These are phyloP conservation scores for Silurus aristotelis DNA, from an alignment of 2,797 vertebrate species.

Conservation along the genomic window DNA sequence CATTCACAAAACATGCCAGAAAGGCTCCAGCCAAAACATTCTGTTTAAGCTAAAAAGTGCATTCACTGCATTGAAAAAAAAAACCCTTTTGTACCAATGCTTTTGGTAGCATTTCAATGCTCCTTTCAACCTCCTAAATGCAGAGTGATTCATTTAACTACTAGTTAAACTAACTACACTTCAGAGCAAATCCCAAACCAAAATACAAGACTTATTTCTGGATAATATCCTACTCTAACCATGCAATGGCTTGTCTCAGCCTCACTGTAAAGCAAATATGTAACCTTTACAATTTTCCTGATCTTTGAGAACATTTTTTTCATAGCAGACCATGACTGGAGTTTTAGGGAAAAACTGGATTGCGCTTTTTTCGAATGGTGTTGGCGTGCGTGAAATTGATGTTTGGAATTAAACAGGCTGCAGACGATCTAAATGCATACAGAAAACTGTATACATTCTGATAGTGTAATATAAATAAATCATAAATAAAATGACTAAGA, in stretches of 20 bases:
- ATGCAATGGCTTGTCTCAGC: neutral
- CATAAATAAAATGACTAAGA: too few species aligned
- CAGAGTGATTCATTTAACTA: neutral
- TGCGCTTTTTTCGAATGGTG: neutral
- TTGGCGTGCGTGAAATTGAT: neutral
- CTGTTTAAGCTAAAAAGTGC: neutral
- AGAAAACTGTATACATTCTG: neutral
- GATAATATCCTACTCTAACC: neutral
- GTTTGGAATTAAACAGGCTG: neutral
- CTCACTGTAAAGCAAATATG: neutral
- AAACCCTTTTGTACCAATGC: neutral
- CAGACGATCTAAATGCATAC: neutral
- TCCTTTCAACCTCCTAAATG: neutral
- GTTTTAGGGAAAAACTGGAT: neutral
- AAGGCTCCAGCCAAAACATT: neutral
- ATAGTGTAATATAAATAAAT: too few species aligned
- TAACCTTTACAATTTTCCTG: neutral
- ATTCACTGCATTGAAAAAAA: neutral
- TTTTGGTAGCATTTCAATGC: neutral
- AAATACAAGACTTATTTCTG: neutral
- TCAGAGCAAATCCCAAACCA: neutral
- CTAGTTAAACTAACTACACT: neutral
- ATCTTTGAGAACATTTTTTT: neutral
- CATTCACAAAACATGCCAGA: neutral
- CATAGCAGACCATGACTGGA: neutral